Percentiles rank a stretch among this genome's conserved stretches.
phyloP scores from a whole-genome alignment of 1,140 invertebrate genomes.

The Drosophila kanapiae region DNA sequence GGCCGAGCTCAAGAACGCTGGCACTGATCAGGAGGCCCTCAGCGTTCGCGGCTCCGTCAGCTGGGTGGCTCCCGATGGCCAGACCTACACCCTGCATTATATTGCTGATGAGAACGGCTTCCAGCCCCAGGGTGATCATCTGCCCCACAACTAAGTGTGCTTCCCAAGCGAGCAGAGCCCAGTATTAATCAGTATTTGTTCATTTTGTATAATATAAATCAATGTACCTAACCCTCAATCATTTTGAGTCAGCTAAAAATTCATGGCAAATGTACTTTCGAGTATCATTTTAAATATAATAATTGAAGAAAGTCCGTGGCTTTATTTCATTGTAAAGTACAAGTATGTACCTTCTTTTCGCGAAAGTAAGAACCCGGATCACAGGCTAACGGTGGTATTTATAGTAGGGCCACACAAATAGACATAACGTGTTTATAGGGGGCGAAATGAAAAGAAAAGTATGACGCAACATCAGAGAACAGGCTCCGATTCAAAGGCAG shows the following conservation, averaged over 20 bases:
- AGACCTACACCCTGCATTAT: slow-evolving; percentile 88
- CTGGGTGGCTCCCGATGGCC: slow-evolving; percentile 89
- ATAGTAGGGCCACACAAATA: neutral
- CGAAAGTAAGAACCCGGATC: slow-evolving; percentile 37
- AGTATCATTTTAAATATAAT: neutral
- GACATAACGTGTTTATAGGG: slow-evolving; percentile 18
- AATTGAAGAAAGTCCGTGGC: neutral
- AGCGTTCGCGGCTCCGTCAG: slow-evolving; percentile 88
- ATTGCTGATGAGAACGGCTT: slow-evolving; percentile 92
- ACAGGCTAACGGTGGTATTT: slow-evolving; percentile 31
- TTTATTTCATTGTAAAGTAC: no score
- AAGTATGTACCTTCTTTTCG: no score
- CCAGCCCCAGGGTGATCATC: slow-evolving; percentile 88
- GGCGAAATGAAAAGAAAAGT: slow-evolving; percentile 48
- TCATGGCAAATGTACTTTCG: neutral
- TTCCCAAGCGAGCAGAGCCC: neutral
- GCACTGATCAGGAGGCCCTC: slow-evolving; percentile 87
- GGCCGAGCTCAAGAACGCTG: slow-evolving; percentile 87
- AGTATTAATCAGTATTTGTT: slow-evolving; percentile 47
- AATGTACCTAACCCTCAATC: neutral
- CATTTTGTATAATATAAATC: slow-evolving; percentile 30
- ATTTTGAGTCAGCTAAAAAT: neutral
- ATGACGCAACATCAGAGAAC: slow-evolving; percentile 34
- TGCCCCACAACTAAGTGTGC: slow-evolving; percentile 74
- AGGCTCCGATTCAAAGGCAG: neutral